Evolutionary conservation across 2,113 vertebrate genomes (phyloP).

Genomic region (Leucosticte australis): DNA sequence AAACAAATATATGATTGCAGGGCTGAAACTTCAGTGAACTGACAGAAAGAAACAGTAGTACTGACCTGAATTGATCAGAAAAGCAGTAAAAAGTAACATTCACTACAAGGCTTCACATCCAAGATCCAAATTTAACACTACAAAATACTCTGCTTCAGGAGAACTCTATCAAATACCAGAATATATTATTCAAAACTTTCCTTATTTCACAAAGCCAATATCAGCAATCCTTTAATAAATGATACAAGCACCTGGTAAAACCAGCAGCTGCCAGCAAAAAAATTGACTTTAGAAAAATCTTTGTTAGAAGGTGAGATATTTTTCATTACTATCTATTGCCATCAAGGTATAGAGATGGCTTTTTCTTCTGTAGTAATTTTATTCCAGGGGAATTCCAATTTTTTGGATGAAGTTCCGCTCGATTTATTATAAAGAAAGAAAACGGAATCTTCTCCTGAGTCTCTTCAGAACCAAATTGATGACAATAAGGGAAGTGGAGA

Average conservation of each 20-base stretch:
- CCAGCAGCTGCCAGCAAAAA: conserved; percentile 25
- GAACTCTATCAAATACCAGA: conserved; percentile 8
- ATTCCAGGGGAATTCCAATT: conserved; percentile 55
- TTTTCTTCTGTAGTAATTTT: conserved; percentile 50
- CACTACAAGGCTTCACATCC: not conserved
- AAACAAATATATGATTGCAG: not conserved
- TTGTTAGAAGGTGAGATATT: conserved; percentile 59
- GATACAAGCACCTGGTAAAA: not conserved
- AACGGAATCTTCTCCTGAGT: not conserved
- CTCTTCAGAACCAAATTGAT: conserved; percentile 1
- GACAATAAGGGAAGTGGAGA: not conserved
- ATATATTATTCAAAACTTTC: conserved; percentile 28
- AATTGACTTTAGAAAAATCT: conserved; percentile 60
- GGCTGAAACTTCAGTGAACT: not conserved
- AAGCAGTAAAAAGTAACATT: not conserved
- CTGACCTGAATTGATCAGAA: not conserved
- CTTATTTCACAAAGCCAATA: conserved; percentile 32
- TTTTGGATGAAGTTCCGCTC: conserved; percentile 45
- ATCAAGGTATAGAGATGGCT: conserved; percentile 18
- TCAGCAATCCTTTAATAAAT: conserved; percentile 51
- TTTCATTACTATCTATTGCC: conserved; percentile 55
- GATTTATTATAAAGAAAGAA: conserved; percentile 45
- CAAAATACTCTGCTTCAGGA: not conserved
- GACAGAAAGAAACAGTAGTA: not conserved
- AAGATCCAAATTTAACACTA: conserved; percentile 11